Percentiles rank a stretch among this genome's conserved stretches.
Evolutionary conservation across 2,888 invertebrate species (phyloP).

Genomic region (Crocallis elinguaria): DNA sequence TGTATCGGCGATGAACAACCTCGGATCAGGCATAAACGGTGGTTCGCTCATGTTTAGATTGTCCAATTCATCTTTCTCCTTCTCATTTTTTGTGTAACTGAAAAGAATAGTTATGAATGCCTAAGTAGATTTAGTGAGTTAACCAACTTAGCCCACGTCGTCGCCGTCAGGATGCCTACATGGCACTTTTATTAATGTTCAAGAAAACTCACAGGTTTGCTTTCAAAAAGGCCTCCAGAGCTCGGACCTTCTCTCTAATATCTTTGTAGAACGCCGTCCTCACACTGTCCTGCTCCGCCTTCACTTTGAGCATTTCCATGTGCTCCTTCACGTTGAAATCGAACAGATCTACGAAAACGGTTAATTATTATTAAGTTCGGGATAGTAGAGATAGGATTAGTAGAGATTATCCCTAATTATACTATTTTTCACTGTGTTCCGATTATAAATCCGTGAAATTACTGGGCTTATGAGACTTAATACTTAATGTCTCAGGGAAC

Average conservation of each 20-base stretch:
- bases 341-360: slow-evolving; percentile 82
- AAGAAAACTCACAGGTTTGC: slow-evolving; percentile 65
- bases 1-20: slow-evolving; percentile 57
- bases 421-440: no score
- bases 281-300: slow-evolving; percentile 72
- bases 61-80: slow-evolving; percentile 73
- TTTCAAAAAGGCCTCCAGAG: slow-evolving; percentile 71
- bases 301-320: slow-evolving; percentile 59
- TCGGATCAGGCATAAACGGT: slow-evolving; percentile 68
- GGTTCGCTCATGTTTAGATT: slow-evolving; percentile 70
- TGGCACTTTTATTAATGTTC: no score
- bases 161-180: no score
- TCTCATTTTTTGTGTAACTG: slow-evolving; percentile 72
- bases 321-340: slow-evolving; percentile 75
- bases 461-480: no score
- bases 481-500: no score
- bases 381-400: no score
- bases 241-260: slow-evolving; percentile 62
- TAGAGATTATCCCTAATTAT: no score
- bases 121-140: not conserved
- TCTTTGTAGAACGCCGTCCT: slow-evolving; percentile 74
- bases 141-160: not conserved
- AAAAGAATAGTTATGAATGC: slow-evolving; percentile 10
- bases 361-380: no score
- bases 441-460: no score